Percentiles rank a stretch among this genome's conserved stretches.
Conservation (phyloP, 2,888 invertebrate species). For the Notocelia uddmanniana region DNA sequence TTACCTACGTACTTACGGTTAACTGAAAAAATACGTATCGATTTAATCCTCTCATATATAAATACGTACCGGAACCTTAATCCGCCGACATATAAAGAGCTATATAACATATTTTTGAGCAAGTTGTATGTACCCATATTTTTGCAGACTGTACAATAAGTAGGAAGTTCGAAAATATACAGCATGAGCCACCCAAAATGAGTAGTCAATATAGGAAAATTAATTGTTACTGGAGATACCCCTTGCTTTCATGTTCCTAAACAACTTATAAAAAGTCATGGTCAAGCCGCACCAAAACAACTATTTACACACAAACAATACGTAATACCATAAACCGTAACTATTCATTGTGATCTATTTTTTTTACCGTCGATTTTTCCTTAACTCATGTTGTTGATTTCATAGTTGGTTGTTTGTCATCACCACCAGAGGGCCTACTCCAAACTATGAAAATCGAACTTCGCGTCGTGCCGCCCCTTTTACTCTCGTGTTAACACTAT, state of each 20-base stretch:
- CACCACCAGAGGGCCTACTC: no score
- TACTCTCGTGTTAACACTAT: no score
- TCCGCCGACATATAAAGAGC: no score
- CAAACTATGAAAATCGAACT: no score
- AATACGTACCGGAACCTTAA: no score
- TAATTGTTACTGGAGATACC: background rate
- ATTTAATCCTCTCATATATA: no score
- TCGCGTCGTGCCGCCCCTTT: no score
- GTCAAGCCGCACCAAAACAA: constrained; percentile 20
- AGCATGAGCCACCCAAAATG: background rate
- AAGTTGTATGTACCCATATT: no score
- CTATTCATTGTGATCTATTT: constrained; percentile 14
- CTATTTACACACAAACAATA: constrained; percentile 13
- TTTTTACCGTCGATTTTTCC: constrained; percentile 22
- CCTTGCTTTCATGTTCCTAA: constrained; percentile 23
- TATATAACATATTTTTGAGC: no score
- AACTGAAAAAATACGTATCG: no score
- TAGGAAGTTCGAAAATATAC: background rate
- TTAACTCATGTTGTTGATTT: constrained; percentile 4
- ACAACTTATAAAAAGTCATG: constrained; percentile 32
- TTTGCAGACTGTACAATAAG: no score
- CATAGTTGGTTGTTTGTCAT: background rate
- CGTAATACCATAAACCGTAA: constrained; percentile 7
- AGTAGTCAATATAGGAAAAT: background rate
- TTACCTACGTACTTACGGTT: no score